Evolutionary conservation across 2,888 invertebrate species (phyloP).

Genomic region (Drosophila nr. fundita): DNA sequence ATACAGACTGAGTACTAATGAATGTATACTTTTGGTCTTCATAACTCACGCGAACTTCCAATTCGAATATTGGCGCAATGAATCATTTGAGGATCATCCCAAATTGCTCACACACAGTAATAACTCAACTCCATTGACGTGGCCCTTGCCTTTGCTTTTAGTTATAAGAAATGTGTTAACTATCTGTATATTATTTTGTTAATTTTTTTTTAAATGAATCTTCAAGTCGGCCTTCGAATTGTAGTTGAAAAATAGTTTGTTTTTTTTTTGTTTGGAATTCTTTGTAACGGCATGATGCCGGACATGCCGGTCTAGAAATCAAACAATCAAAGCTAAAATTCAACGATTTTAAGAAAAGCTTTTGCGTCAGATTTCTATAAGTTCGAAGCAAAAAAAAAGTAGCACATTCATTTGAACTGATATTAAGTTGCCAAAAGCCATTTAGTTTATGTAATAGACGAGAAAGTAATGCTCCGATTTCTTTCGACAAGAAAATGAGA

Average conservation of each 20-base stretch:
- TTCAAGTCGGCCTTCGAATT: background rate
- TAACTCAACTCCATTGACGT: background rate
- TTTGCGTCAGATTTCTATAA: background rate
- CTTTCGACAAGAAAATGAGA: background rate
- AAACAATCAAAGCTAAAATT: background rate
- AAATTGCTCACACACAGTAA: background rate
- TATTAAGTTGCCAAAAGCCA: background rate
- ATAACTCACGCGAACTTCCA: background rate
- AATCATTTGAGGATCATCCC: background rate
- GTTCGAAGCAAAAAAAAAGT: background rate
- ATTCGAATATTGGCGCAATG: background rate
- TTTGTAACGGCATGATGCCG: background rate
- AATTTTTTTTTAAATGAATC: background rate
- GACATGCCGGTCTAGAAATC: constrained; percentile 2
- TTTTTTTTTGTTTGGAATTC: background rate
- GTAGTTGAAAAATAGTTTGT: background rate
- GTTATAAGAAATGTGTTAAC: background rate
- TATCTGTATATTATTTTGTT: background rate
- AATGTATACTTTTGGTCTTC: background rate
- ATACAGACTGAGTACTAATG: background rate
- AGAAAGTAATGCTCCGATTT: background rate
- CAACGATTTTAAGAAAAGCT: background rate
- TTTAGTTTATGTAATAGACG: background rate
- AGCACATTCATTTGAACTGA: background rate
- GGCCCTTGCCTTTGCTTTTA: background rate